Evolutionary conservation across 2,888 invertebrate species (phyloP), one percentile per base, ranked within the genome.

Genomic region (Pasiphila rectangulata): DNA sequence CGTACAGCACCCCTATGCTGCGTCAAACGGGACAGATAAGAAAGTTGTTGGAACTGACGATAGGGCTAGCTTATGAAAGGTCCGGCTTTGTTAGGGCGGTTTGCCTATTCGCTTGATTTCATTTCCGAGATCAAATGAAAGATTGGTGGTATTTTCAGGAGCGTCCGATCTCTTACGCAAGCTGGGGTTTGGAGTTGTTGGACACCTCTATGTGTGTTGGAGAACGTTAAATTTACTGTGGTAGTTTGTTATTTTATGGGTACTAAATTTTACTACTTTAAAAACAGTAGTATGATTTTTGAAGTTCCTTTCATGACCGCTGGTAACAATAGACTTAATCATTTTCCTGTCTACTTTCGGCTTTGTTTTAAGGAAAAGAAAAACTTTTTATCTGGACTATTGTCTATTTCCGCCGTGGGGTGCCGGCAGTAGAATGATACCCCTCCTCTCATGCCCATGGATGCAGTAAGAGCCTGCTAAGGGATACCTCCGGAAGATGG

Each of bases 81-180:
- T 17, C 23, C 30, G 32, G 32, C 32, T 35, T n/a, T 43, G 45
- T 45, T 27, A 25, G 35, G 32, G 30, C 32, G 25, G 24, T 36
- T 38, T 24, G 34, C 29, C 17, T 36, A 41, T 43, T 34, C 40
- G 30, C 27, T 45, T 42, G 41, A 50, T 50, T 50, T 50, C 25
- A 50, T 45, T 41, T 30, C 13, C 15, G 16, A 50, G 45, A 46
- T 45, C 36, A 41, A 38, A 50, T 45, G 45, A 38, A 39, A 44
- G 32, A 41, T 50, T 36, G 27, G 29, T 20, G 15, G 17, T 29
- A 42, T 23, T 35, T 15, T 24, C 15, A 19, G 15, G 16, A 27
- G 24, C 27, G 25, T 37, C 6, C 25, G 12, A 27, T 17, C 19
- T 36, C 15, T 24, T 30, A 10, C 13, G 27, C 32, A 17, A 9